Evolutionary conservation across 2,888 invertebrate genomes (phyloP).

Genomic region (Colostygia pectinataria): DNA sequence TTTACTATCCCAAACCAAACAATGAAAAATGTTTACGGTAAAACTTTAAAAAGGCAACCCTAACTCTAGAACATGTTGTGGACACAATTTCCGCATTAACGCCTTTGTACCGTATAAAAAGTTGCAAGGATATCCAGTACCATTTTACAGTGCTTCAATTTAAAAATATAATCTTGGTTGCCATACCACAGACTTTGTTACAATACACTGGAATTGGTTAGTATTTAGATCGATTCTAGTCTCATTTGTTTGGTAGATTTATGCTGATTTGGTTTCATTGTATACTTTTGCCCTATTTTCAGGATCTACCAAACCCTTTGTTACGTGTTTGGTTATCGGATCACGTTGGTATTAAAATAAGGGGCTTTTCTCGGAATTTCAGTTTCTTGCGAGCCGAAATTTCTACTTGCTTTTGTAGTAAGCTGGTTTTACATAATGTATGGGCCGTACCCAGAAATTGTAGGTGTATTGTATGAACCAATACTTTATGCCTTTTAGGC

Average conservation of each 20-base stretch:
- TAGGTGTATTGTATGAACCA: neutral
- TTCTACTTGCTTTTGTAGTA: conserved; percentile 5
- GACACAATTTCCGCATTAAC: conserved; percentile 21
- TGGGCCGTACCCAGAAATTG: neutral
- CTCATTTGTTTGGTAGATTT: conserved; percentile 2
- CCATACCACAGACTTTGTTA: no score
- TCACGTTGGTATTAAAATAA: conserved; percentile 28
- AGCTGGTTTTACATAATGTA: conserved; percentile 5
- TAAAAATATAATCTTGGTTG: no score
- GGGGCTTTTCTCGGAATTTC: conserved; percentile 11
- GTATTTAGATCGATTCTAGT: no score
- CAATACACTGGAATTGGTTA: no score
- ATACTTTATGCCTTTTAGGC: no score
- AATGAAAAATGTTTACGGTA: no score
- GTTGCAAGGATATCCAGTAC: neutral
- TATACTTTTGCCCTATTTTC: conserved; percentile 18
- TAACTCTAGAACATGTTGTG: conserved; percentile 8
- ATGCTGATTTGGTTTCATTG: conserved; percentile 17
- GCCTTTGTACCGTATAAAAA: conserved; percentile 4
- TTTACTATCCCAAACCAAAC: no score
- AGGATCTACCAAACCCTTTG: conserved; percentile 12
- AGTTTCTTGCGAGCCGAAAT: conserved; percentile 13
- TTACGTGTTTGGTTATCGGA: conserved; percentile 21
- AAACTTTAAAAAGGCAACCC: conserved; percentile 12
- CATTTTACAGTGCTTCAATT: neutral